Conservation (phyloP, 2,888 invertebrate genomes). For the Lysandra coridon region DNA sequence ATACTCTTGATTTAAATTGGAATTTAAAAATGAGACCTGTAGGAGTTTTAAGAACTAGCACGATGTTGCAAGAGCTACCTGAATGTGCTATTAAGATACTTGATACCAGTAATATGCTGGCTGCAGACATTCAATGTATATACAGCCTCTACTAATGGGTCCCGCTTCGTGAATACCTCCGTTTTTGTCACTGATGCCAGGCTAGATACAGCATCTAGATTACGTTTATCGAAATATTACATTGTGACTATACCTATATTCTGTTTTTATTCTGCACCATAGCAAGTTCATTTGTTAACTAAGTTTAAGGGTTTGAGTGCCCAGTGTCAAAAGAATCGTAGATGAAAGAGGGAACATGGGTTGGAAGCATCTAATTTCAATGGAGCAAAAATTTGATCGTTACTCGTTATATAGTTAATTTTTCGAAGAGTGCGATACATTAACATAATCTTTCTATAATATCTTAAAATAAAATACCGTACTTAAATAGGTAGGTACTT, state of each 20-base stretch:
- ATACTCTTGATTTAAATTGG: neutral
- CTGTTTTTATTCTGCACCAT: neutral
- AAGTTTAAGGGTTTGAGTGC: neutral
- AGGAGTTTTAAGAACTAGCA: neutral
- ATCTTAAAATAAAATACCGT: no score
- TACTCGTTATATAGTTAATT: neutral
- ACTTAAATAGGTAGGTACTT: no score
- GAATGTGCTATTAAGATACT: neutral
- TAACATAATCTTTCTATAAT: no score
- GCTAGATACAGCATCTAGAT: neutral
- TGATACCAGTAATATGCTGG: neutral
- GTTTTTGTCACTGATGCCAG: neutral
- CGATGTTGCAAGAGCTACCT: neutral
- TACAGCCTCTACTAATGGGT: conserved; percentile 1
- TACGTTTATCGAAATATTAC: neutral
- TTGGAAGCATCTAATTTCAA: neutral
- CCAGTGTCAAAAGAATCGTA: neutral
- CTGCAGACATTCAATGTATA: neutral
- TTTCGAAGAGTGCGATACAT: no score
- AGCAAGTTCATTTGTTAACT: neutral
- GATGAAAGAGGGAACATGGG: no score
- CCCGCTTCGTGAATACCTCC: neutral
- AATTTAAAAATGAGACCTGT: neutral
- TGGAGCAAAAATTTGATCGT: neutral
- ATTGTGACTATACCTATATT: neutral